phyloP scores from a whole-genome alignment of 2,888 invertebrate genomes.

The Hylaea fasciaria region DNA sequence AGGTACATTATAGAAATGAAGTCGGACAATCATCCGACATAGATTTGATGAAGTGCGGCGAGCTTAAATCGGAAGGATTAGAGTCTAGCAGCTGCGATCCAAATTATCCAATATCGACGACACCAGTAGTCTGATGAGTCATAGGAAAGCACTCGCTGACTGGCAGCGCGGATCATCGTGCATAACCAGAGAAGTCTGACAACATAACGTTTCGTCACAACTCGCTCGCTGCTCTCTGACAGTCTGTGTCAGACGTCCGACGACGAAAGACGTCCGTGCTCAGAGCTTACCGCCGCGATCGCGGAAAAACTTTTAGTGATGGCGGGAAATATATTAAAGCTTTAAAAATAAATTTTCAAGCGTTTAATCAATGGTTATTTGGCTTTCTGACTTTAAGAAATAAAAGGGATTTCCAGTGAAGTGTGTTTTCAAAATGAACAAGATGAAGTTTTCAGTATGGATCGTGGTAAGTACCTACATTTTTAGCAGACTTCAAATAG shows the following conservation, averaged over 20 bases:
- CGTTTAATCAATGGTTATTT: slow-evolving; percentile 32
- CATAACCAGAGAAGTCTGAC: slow-evolving; percentile 46
- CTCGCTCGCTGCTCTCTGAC: slow-evolving; percentile 41
- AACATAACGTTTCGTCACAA: slow-evolving; percentile 43
- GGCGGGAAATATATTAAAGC: slow-evolving; percentile 61
- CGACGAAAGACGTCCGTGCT: slow-evolving; percentile 54
- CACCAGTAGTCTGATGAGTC: slow-evolving; percentile 43
- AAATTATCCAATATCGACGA: slow-evolving; percentile 22
- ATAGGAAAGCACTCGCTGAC: slow-evolving; percentile 38
- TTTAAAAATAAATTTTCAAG: slow-evolving; percentile 13
- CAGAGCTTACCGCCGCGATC: slow-evolving; percentile 46
- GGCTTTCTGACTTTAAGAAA: slow-evolving; percentile 8
- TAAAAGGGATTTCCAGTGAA: slow-evolving; percentile 41
- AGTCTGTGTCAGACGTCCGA: slow-evolving; percentile 61
- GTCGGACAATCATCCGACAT: neutral
- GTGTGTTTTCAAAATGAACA: slow-evolving; percentile 47
- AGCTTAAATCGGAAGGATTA: neutral
- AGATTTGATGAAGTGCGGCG: neutral
- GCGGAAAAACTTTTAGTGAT: slow-evolving; percentile 75
- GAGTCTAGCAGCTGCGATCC: slow-evolving; percentile 17
- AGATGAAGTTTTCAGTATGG: slow-evolving; percentile 61
- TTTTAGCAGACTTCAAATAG: neutral
- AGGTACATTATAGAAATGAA: no score
- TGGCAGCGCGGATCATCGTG: slow-evolving; percentile 40
- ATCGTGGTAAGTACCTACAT: slow-evolving; percentile 53